phyloP scores from a whole-genome alignment of 2,888 invertebrate genomes.

The Gastracanthus pulcherrimus region DNA sequence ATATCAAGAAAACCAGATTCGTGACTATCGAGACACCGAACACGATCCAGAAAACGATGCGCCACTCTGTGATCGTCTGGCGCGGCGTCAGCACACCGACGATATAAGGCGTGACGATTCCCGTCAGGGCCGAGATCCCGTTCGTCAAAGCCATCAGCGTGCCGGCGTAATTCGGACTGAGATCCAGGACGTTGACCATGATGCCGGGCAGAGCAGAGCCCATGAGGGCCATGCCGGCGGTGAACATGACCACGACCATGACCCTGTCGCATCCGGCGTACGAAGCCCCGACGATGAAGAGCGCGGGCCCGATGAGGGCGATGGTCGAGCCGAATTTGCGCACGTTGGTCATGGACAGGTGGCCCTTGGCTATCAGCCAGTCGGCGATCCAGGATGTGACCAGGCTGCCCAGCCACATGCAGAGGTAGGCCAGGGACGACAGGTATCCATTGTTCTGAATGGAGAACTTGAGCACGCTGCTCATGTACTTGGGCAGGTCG shows the following conservation, averaged over 20 bases:
- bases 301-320: slow-evolving; percentile 78
- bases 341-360: slow-evolving; percentile 75
- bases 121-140: slow-evolving; percentile 86
- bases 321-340: slow-evolving; percentile 78
- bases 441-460: slow-evolving; percentile 76
- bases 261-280: slow-evolving; percentile 77
- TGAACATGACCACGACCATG: slow-evolving; percentile 76
- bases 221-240: slow-evolving; percentile 78
- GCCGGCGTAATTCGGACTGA: slow-evolving; percentile 78
- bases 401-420: slow-evolving; percentile 77
- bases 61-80: slow-evolving; percentile 82
- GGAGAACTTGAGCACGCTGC: slow-evolving; percentile 75
- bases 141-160: slow-evolving; percentile 78
- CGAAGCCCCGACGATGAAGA: slow-evolving; percentile 78
- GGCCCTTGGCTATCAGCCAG: slow-evolving; percentile 72
- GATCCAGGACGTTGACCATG: slow-evolving; percentile 78
- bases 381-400: slow-evolving; percentile 76
- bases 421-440: slow-evolving; percentile 77
- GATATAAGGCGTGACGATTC: slow-evolving; percentile 84
- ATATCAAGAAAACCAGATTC: slow-evolving; percentile 84
- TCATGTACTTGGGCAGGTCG: slow-evolving; percentile 77
- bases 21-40: slow-evolving; percentile 84
- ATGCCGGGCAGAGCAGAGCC: slow-evolving; percentile 78
- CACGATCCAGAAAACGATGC: slow-evolving; percentile 89
- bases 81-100: slow-evolving; percentile 81